Base-by-base conservation (phyloP, 2,888 invertebrate genomes). In the Trypoxylon attenuatum region DNA sequence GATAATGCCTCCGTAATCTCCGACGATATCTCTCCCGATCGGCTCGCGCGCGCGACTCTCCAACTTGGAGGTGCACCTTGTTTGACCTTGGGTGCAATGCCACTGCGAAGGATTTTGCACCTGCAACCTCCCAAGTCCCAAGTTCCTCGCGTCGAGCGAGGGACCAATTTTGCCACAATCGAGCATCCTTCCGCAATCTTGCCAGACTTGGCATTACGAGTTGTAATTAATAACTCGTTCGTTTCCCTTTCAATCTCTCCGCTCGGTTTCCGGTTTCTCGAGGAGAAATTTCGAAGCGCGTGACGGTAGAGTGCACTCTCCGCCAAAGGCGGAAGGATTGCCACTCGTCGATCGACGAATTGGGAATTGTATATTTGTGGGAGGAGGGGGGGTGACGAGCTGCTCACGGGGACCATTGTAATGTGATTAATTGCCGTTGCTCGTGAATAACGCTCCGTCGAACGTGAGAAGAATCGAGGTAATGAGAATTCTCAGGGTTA, bases 1-100 rank as follows among this genome's bases (percentile, higher is more conserved):
- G 78, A 79, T 76, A 75, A 78, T 80, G 71, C 76, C 63, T 60
- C 53, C 56, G 75, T 77, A 78, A 79, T 80, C 79, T 65, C 42
- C 42, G 39, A 53, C 57, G 70, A 76, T 76, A 76, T 76, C 76
- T 70, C 47, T 38, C 15, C 23, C 55, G 76, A 76, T 71, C 68
- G 50, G n/a, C 29, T 38, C 41, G 46, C 33, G 38, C 19, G 47
- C 45, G 38, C 16, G 39, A 41, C 57, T 33, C 41, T 38, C 38
- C n/a, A n/a, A n/a, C 23, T 52, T 39, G 38, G n/a, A 38, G 66
- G 57, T 60, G 61, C 54, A 60, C 45, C 65, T 66, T 55, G 70
- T 66, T 70, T 66, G 73, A 76, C 76, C 73, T 76, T 76, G 70
- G 59, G 33, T 49, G 71, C 68, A 66, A 76, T 71, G 63, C 71